These are phyloP conservation scores for Cryptotermes secundus DNA, from an alignment of 1,140 invertebrate genomes.

Conservation along the genomic window DNA sequence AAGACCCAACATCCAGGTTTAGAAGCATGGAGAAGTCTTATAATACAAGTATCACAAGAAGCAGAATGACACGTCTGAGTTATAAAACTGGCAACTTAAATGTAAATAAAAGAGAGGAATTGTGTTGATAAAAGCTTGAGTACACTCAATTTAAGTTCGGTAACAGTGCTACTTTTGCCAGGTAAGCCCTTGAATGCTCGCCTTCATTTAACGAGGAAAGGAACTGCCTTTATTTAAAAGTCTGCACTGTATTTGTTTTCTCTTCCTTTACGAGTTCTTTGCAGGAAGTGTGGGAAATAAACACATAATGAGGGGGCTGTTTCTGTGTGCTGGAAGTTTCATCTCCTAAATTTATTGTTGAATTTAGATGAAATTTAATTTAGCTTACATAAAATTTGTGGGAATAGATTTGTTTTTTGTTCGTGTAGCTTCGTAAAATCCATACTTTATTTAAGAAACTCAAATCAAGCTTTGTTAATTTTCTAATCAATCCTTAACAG, in stretches of 20 bases:
- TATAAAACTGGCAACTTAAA: constrained; percentile 9
- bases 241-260: background rate
- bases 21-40: constrained; percentile 4
- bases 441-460: no score
- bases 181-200: background rate
- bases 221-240: background rate
- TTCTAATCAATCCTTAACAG: no score
- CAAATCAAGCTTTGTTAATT: no score
- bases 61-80: constrained; percentile 1
- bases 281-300: no score
- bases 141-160: background rate
- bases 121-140: background rate
- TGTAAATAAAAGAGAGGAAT: constrained; percentile 10
- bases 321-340: no score
- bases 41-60: constrained; percentile 3
- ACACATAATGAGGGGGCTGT: no score
- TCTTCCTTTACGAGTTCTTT: background rate
- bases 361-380: no score
- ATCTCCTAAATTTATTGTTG: background rate
- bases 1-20: constrained; percentile 10
- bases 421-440: no score
- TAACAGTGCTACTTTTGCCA: background rate
- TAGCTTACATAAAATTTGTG: no score
- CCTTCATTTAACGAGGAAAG: background rate
- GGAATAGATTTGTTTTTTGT: no score